phyloP scores from a whole-genome alignment of 2,797 vertebrate genomes.

The Myoxocephalus aenaeus region DNA sequence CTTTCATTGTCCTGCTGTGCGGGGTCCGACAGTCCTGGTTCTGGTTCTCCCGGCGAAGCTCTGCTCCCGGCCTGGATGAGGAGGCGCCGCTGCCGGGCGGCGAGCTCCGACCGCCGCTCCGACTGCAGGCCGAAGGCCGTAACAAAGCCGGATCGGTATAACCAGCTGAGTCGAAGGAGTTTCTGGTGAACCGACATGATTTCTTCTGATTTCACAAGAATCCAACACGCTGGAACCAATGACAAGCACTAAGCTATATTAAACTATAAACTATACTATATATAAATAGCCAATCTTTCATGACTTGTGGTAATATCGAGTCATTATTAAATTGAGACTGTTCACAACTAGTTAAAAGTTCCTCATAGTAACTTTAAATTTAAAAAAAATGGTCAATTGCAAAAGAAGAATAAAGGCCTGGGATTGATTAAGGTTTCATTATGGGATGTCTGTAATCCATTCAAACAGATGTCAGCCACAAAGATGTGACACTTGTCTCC shows the following conservation, averaged over 20 bases:
- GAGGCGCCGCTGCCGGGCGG: too few relatives aligned
- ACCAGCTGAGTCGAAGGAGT: too few relatives aligned
- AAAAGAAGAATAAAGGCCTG: slow-evolving; percentile 3
- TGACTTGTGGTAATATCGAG: background rate
- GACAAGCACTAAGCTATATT: too few relatives aligned
- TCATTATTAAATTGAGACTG: background rate
- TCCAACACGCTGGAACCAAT: background rate
- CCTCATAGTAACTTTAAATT: background rate
- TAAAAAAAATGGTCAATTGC: background rate
- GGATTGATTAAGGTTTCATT: background rate
- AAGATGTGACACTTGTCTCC: background rate
- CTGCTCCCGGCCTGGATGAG: too few relatives aligned
- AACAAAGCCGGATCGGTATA: too few relatives aligned
- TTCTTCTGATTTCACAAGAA: background rate
- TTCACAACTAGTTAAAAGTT: background rate
- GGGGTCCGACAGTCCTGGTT: too few relatives aligned
- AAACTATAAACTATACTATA: too few relatives aligned
- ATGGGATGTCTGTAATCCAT: background rate
- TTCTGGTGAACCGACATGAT: too few relatives aligned
- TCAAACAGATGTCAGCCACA: slow-evolving; percentile 9
- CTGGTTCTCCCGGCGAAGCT: too few relatives aligned
- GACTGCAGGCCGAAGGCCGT: too few relatives aligned
- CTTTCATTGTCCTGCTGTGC: too few relatives aligned
- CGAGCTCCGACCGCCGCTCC: too few relatives aligned
- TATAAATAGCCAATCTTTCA: background rate